Evolutionary conservation across 2,113 vertebrate genomes (phyloP), one percentile per base, ranked within the genome.

Genomic region (Archilochus colubris): DNA sequence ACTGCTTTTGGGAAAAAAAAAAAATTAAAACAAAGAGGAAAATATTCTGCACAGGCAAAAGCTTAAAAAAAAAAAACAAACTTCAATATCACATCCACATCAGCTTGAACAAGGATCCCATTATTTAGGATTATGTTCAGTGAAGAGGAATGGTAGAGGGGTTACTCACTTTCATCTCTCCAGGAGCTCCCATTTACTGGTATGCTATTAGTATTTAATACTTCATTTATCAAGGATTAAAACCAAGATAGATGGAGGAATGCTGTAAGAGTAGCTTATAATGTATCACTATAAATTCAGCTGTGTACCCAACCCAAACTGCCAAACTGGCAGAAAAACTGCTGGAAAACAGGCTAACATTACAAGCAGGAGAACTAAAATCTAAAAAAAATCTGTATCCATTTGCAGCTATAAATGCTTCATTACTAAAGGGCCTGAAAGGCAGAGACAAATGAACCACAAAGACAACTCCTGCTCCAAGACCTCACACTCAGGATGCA

Each of bases 141-240:
- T 54, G 90, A 68, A 91, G 81, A 83, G 73, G 77, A 97, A 89
- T 89, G 79, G 89, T 31, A 86, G 89, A 86, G 86, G 40, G 33
- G 90, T 59, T 86, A 61, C 68, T 92, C 77, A 16, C 94, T 90
- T 92, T 92, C 76, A 96, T 94, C 92, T 95, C 93, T 86, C 66
- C 76, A 86, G 92, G 90, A 88, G 76, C 38, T 93, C 82, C 88
- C 86, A 86, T 93, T 88, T 95, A 72, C 44, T 72, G 51, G 21
- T 38, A 46, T 44, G 86, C 66, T 88, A 94, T 91, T 86, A 94
- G 81, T 68, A 87, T 94, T 93, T 94, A 94, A 96, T 93, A 96
- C 85, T 88, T 85, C 80, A 92, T 93, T 93, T 96, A 93, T 92
- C 88, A 91, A 76, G 83, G 88, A 94, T 95, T 95, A 94, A 94